Conservation (phyloP, 2,113 vertebrate species). For the Serilophus lunatus region DNA sequence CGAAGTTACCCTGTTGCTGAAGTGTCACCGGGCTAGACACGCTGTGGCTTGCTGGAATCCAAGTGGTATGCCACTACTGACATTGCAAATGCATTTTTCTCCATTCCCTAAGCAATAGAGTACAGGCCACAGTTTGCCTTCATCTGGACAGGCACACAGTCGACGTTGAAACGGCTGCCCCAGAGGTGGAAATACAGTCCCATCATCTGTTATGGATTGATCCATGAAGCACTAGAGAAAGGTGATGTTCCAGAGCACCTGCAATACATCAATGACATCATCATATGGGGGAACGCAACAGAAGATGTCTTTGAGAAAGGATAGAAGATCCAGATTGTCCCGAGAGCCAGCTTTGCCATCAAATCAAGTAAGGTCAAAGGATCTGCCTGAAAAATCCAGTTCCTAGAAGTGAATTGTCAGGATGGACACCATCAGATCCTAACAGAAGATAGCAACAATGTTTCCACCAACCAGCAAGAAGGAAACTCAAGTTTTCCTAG, state of each 20-base stretch:
- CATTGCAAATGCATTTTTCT: background rate
- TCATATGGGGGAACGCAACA: background rate
- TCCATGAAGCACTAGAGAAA: background rate
- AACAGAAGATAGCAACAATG: background rate
- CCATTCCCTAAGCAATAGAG: background rate
- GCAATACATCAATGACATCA: background rate
- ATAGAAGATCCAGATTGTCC: background rate
- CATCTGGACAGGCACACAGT: background rate
- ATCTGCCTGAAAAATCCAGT: background rate
- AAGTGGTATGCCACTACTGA: background rate
- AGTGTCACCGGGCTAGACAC: background rate
- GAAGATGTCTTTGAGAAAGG: background rate
- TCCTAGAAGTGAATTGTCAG: background rate
- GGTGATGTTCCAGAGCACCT: background rate
- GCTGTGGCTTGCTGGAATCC: background rate
- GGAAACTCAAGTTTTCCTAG: background rate
- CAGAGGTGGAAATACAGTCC: background rate
- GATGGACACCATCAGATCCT: background rate
- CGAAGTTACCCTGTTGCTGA: background rate
- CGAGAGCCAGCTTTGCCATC: background rate
- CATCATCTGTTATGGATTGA: background rate
- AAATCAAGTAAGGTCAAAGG: background rate
- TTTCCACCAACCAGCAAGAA: background rate
- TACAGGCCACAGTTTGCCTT: background rate
- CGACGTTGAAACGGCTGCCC: background rate